Base-by-base conservation (phyloP, 2,113 vertebrate species). In the Nyctereutes procyonoides region DNA sequence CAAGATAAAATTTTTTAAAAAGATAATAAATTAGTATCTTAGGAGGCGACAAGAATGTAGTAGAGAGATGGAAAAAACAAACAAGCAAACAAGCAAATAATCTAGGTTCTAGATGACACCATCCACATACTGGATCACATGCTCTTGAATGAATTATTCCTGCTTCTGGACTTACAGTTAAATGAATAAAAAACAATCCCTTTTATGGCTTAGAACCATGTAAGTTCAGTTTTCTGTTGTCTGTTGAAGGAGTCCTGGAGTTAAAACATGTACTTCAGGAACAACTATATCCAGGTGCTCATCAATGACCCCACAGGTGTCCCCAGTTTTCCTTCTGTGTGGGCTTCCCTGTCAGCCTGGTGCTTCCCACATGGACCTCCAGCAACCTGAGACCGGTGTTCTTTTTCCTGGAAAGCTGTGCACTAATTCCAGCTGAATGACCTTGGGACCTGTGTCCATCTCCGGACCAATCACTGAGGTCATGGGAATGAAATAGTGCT, bases 401-500 rank as follows among this genome's bases (percentile, higher is more conserved):
- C 30, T 48, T 67, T 35, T 17, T 11, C 38, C 17, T 1, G 67
- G 3, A 53, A 58, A 63, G 51, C 35, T 38, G 1, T 15, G 30
- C 0, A 12, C 11, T 43, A 14, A 1, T 62, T 26, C 38, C 38
- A 80, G 62, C 3, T 92, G 60, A 13, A 0, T 60, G 26, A 13
- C 60, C 12, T 17, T 35, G 22, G 32, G 62, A 48, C 14, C 3
- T 6, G 12, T 24, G 1, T 30, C 12, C 32, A 17, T 2, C 67
- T 87, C 76, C 17, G 43, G 85, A 38, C 7, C 9, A n/a, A 0
- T 14, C 17, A 1, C 65, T 38, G 53, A 73, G 19, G 35, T 32
- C 0, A 43, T 28, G n/a, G 19, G 2, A 1, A 1, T 69, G 19
- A 24, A 8, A 13, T 7, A n/a, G 19, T 30, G 2, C 20, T 32